These are phyloP conservation scores for Agonum fuliginosum DNA, from an alignment of 2,888 invertebrate genomes.

Conservation along the genomic window DNA sequence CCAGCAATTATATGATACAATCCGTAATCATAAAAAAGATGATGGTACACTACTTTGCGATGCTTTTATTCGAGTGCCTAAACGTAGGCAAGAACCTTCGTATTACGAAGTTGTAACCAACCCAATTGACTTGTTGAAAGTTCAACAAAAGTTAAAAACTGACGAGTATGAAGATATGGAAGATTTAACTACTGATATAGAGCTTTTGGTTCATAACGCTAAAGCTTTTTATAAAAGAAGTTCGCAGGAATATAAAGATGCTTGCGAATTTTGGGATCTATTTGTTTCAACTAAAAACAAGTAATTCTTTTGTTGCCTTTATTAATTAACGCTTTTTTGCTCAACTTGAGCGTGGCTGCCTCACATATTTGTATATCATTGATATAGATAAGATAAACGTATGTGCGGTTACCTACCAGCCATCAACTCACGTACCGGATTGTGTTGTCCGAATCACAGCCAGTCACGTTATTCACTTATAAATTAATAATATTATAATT, in stretches of 20 bases:
- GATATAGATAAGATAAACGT: too few species aligned
- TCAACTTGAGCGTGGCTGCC: too few species aligned
- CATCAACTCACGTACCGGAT: too few species aligned
- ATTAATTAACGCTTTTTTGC: neutral
- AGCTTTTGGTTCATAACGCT: conserved; percentile 94
- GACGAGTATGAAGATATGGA: conserved; percentile 97
- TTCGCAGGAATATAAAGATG: conserved; percentile 91
- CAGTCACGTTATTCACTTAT: too few species aligned
- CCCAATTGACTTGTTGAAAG: conserved; percentile 95
- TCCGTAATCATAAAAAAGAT: conserved; percentile 92
- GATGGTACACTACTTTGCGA: conserved; percentile 94
- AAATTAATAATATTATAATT: conserved; percentile 61
- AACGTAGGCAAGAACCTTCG: conserved; percentile 92
- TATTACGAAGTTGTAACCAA: conserved; percentile 94
- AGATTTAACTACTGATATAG: conserved; percentile 92
- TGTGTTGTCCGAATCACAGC: too few species aligned
- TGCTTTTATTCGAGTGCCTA: conserved; percentile 95
- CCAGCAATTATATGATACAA: conserved; percentile 94
- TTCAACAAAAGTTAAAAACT: conserved; percentile 97
- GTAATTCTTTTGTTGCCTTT: conserved; percentile 62
- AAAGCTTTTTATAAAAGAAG: conserved; percentile 95
- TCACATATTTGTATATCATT: too few species aligned
- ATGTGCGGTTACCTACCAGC: too few species aligned
- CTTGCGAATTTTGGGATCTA: conserved; percentile 90
- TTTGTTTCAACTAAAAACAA: conserved; percentile 79